Evolutionary conservation across 2,113 vertebrate genomes (phyloP).

Genomic region (Ptyas mucosa): DNA sequence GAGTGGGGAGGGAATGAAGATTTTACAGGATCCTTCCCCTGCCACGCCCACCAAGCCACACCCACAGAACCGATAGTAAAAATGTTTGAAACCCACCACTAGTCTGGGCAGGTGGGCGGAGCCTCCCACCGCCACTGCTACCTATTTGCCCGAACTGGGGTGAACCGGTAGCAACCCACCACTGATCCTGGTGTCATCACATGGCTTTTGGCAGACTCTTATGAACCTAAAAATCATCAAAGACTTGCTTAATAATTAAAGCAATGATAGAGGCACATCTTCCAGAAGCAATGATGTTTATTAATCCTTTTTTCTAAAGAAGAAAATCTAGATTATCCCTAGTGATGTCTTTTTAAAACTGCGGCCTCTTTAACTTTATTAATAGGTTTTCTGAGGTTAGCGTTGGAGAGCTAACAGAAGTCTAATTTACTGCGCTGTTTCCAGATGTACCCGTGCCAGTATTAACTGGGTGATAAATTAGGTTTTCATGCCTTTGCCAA

Average conservation of each 20-base stretch:
- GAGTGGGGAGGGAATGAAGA: too few species aligned
- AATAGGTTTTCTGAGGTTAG: conserved; percentile 40
- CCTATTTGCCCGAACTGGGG: too few species aligned
- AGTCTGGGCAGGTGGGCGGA: too few species aligned
- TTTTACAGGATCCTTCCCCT: too few species aligned
- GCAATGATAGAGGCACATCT: rapidly evolving
- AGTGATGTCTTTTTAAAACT: conserved; percentile 40
- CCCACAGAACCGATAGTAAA: too few species aligned
- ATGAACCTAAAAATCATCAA: neutral
- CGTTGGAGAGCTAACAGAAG: conserved; percentile 25
- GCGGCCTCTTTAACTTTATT: conserved; percentile 44
- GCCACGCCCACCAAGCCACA: too few species aligned
- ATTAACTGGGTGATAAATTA: conserved; percentile 19
- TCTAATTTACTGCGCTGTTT: conserved; percentile 31
- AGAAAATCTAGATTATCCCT: conserved; percentile 30
- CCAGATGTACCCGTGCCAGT: conserved; percentile 1
- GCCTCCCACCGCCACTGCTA: too few species aligned
- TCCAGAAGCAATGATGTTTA: conserved; percentile 6
- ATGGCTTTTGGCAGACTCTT: neutral
- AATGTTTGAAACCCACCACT: too few species aligned
- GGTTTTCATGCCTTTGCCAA: conserved; percentile 9
- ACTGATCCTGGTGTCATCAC: neutral
- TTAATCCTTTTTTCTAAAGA: conserved; percentile 27
- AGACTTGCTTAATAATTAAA: neutral
- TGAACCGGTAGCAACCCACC: too few species aligned